Evolutionary conservation across 2,113 vertebrate species (phyloP).

Genomic region (Macroglossus sobrinus): DNA sequence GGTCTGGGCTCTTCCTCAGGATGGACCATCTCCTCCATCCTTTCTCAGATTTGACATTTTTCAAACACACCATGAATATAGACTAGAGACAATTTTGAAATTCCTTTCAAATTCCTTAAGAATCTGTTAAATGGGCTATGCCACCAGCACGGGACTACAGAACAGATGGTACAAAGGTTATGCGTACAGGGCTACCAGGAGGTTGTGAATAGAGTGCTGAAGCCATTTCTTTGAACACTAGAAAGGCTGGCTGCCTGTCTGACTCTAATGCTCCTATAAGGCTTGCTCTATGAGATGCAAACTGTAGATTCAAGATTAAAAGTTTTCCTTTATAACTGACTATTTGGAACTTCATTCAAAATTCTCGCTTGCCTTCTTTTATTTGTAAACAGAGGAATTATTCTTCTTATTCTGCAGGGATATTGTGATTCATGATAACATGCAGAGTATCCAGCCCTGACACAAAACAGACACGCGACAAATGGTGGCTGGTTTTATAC

Average conservation of each 20-base stretch:
- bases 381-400: neutral
- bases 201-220: neutral
- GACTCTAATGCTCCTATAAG: neutral
- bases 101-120: neutral
- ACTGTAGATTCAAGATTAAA: neutral
- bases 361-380: neutral
- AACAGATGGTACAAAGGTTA: neutral
- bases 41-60: neutral
- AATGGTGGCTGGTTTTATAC: slow-evolving; percentile 27
- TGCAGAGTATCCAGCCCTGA: neutral
- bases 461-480: slow-evolving; percentile 36
- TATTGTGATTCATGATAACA: neutral
- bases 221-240: neutral
- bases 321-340: neutral
- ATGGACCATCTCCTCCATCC: neutral
- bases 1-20: neutral
- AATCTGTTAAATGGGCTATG: neutral
- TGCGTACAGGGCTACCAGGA: neutral
- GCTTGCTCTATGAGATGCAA: neutral
- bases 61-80: neutral
- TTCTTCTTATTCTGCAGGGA: neutral
- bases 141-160: neutral
- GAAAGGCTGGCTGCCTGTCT: neutral
- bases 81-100: neutral
- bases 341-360: slow-evolving; percentile 16